Evolutionary conservation across 2,797 vertebrate species (phyloP).

Genomic region (Sebastes cheni): DNA sequence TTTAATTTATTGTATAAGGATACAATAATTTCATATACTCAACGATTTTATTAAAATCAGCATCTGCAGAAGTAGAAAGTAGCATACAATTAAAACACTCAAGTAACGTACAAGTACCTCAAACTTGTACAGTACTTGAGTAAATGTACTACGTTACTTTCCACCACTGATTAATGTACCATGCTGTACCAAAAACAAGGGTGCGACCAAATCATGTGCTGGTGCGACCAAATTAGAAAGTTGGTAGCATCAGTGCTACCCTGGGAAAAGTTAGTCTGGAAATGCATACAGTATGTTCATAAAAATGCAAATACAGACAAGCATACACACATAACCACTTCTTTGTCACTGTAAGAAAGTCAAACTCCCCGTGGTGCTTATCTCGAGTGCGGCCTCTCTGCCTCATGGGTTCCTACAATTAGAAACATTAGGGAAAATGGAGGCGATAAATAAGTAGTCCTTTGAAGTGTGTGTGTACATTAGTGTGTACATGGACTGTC

Average conservation of each 20-base stretch:
- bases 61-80: not conserved
- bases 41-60: fast-evolving
- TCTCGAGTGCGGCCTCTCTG: conserved; percentile 1
- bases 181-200: not conserved
- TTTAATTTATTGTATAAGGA: not conserved
- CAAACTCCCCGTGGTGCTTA: not conserved
- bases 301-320: conserved; percentile 1
- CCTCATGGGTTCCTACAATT: conserved; percentile 26
- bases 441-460: conserved; percentile 2
- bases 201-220: too few species aligned
- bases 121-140: not conserved
- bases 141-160: not conserved
- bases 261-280: not conserved
- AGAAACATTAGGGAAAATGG: conserved; percentile 30
- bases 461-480: conserved; percentile 23
- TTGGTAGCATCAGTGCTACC: too few species aligned
- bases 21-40: not conserved
- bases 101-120: not conserved
- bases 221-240: too few species aligned
- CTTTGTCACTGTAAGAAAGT: not conserved
- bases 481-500: not conserved
- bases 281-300: fast-evolving
- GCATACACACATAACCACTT: not conserved
- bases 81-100: not conserved
- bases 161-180: not conserved